Evolutionary conservation across 2,113 vertebrate species (phyloP).

Genomic region (Platycercus adscitus): DNA sequence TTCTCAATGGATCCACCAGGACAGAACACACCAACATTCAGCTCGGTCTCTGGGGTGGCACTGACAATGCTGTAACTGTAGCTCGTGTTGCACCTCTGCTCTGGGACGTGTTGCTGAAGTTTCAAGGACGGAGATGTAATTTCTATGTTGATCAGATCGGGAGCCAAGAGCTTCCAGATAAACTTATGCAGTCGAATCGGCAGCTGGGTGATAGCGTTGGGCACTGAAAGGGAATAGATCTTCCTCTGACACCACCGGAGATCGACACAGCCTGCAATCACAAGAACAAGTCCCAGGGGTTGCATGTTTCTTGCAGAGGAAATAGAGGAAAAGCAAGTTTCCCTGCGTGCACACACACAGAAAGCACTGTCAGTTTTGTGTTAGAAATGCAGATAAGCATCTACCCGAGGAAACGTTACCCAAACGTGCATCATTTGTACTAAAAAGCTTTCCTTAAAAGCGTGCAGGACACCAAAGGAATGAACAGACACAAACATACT

Average conservation of each 20-base stretch:
- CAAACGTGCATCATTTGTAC: background rate
- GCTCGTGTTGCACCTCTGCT: constrained; percentile 74
- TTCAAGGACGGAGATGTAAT: constrained; percentile 69
- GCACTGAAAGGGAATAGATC: constrained; percentile 71
- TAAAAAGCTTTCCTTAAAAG: background rate
- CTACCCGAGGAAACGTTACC: background rate
- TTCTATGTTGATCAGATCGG: constrained; percentile 70
- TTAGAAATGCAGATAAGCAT: background rate
- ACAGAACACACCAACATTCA: constrained; percentile 87
- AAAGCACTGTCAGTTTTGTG: background rate
- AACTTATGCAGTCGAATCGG: constrained; percentile 79
- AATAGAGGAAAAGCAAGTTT: background rate
- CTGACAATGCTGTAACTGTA: constrained; percentile 72
- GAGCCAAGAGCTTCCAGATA: constrained; percentile 83
- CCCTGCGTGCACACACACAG: background rate
- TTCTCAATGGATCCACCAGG: constrained; percentile 80
- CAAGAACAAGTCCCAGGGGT: background rate
- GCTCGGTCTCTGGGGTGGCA: constrained; percentile 48
- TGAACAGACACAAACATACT: background rate
- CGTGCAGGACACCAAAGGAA: background rate
- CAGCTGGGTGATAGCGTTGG: constrained; percentile 72
- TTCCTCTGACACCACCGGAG: constrained; percentile 61
- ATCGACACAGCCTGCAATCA: constrained; percentile 72
- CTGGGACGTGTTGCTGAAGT: constrained; percentile 76
- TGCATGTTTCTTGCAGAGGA: background rate